A percentile compares a stretch with the other conserved stretches of the same genome.
These are phyloP conservation scores for Galerucella calmariensis DNA, from an alignment of 2,888 invertebrate species.

Conservation along the genomic window DNA sequence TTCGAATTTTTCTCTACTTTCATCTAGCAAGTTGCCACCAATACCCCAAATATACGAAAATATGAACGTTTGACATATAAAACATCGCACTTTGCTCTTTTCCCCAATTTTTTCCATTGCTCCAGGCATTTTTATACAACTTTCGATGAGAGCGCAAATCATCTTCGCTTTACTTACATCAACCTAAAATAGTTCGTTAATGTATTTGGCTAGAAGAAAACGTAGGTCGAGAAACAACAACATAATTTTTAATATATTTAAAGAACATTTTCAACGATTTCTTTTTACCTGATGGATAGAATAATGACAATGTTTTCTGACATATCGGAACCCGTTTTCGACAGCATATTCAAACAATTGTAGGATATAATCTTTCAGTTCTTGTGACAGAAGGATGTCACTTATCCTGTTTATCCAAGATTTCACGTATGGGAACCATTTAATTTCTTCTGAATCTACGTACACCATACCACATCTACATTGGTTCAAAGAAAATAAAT, in stretches of 20 bases:
- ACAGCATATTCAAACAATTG: conserved; percentile 76
- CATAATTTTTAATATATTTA: too few relatives aligned
- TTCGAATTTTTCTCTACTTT: conserved; percentile 77
- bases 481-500: not conserved
- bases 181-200: conserved; percentile 66
- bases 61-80: conserved; percentile 81
- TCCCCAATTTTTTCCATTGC: conserved; percentile 65
- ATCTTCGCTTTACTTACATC: conserved; percentile 85
- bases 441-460: conserved; percentile 84
- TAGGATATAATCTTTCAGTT: conserved; percentile 73
- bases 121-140: conserved; percentile 74
- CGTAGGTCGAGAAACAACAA: too few relatives aligned
- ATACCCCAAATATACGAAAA: conserved; percentile 87
- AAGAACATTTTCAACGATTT: not conserved
- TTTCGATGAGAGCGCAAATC: conserved; percentile 78
- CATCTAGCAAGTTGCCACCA: conserved; percentile 84
- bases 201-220: not conserved
- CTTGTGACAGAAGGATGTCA: conserved; percentile 67
- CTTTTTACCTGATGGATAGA: conserved; percentile 78
- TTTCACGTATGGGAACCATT: conserved; percentile 82
- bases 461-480: conserved; percentile 88
- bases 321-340: conserved; percentile 73
- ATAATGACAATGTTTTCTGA: conserved; percentile 76
- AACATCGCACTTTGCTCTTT: conserved; percentile 71
- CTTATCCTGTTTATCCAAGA: conserved; percentile 77